Base-by-base conservation (phyloP, 2,797 vertebrate genomes). In the Buphagus erythrorhynchus region DNA sequence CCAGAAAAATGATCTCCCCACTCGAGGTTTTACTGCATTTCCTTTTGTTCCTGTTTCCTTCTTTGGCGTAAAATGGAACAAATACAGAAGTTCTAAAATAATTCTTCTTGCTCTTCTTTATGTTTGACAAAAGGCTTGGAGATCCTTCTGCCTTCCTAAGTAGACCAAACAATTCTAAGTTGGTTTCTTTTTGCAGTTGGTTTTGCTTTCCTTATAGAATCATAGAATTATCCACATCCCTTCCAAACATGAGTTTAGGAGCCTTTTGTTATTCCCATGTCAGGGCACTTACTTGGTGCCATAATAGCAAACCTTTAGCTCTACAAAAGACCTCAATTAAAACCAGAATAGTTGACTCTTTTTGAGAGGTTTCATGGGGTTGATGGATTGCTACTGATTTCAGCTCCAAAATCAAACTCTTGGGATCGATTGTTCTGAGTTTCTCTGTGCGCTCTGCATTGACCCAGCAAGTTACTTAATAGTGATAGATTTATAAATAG, bases 401-500 rank as follows among this genome's bases (percentile, higher is more conserved):
- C 46, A 93, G 62, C 85, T 80, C 80, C 68, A 52, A 67, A 91
- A 88, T 90, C 80, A 90, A 58, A 80, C 29, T 11, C 65, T 19
- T n/a, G 40, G 29, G 49, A 88, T 94, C 3, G 79, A 95, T 29
- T 49, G 65, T 12, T 2, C 65, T 69, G 67, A 77, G 63, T 87
- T 90, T 92, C 77, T 86, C 42, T 85, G 28, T 49, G 68, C 66
- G 51, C 55, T 93, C 89, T 90, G 52, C 75, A 76, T 72, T 79
- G 78, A 94, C 35, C 66, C 79, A 73, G 65, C 18, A 21, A 86
- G 79, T 71, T 74, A 43, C 85, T 92, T 95, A 88, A 85, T 67
- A 65, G 65, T 96, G 94, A 94, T 68, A 75, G 90, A 92, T 93
- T 95, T 86, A 81, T 62, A 81, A 78, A 89, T 38, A 80, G 40